Base-by-base conservation (phyloP, 2,113 vertebrate species). In the Chlorocebus sabaeus region DNA sequence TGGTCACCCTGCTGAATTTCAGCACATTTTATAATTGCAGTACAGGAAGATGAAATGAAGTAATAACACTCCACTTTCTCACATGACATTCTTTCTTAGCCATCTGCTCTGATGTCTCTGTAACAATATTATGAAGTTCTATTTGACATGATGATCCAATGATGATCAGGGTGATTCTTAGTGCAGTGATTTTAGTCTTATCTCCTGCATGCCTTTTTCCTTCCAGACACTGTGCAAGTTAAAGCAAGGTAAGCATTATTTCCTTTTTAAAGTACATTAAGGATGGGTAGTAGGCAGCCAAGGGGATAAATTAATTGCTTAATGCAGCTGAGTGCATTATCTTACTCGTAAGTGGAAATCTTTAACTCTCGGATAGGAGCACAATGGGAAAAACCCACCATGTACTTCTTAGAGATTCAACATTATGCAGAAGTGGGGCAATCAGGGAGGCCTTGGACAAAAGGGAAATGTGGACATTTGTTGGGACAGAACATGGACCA, bases 281-380 rank as follows among this genome's bases (percentile, higher is more conserved):
- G 55, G 59, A 73, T 95, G 85, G 78, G 83, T 88, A 93, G 57
- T 96, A 67, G 90, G 61, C 90, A 97, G 78, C 64, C 88, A 89
- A 96, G 48, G 52, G 94, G 80, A 93, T 93, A 96, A 96, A 97
- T 98, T 96, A 93, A 97, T 95, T 93, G 82, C 76, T 90, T 97
- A 96, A 93, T 78, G 80, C 70, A 96, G 45, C 79, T 95, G 79
- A 97, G 35, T 93, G n/a, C 50, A 90, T 97, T 95, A 92, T 91
- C 52, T 96, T 86, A 73, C 80, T 73, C n/a, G 80, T 80, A 95
- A 97, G 83, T 76, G 45, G 72, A 95, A 95, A 95, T 87, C 83
- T 95, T 95, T 97, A 89, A 86, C 50, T 95, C n/a, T 43, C 10
- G 45, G 38, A 32, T 79, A 97, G 80, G 64, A 90, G 52, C 59